These are phyloP conservation scores for Galendromus occidentalis DNA, from an alignment of 1,140 invertebrate genomes.

Conservation along the genomic window DNA sequence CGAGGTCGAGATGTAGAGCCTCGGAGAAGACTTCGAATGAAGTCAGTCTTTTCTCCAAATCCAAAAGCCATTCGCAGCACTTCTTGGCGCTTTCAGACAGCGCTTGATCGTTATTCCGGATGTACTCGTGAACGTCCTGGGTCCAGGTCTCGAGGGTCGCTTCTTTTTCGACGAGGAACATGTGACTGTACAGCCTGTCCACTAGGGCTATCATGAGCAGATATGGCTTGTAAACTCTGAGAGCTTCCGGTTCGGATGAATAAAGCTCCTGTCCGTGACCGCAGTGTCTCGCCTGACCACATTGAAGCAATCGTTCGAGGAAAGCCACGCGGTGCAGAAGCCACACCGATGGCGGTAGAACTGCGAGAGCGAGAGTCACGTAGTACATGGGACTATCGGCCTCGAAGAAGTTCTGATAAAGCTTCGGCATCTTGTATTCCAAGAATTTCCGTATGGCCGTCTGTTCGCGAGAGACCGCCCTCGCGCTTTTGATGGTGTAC, in stretches of 20 bases:
- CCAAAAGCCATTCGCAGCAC: constrained; percentile 26
- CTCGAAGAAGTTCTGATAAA: constrained; percentile 11
- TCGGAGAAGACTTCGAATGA: not conserved
- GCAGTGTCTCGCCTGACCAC: not conserved
- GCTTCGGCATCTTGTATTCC: not conserved
- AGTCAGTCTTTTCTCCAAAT: not conserved
- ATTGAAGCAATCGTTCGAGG: not conserved
- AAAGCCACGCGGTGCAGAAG: not conserved
- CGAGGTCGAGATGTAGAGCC: not conserved
- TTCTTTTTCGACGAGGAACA: constrained; percentile 30
- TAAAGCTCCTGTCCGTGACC: not conserved
- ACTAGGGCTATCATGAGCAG: not conserved
- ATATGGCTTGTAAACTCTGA: not conserved
- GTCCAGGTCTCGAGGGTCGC: constrained; percentile 50
- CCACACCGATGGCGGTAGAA: not conserved
- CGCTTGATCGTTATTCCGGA: constrained; percentile 74
- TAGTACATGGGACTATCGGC: constrained; percentile 12
- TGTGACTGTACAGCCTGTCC: not conserved
- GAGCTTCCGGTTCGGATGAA: not conserved
- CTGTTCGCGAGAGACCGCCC: not conserved
- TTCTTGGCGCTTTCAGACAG: constrained; percentile 67
- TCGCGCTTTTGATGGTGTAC: constrained; percentile 72
- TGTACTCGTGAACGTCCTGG: constrained; percentile 65
- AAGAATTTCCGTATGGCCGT: constrained; percentile 8
- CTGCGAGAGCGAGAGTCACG: constrained; percentile 3